These are phyloP conservation scores for Drosophila pachea DNA, from an alignment of 1,140 invertebrate genomes.

Conservation along the genomic window DNA sequence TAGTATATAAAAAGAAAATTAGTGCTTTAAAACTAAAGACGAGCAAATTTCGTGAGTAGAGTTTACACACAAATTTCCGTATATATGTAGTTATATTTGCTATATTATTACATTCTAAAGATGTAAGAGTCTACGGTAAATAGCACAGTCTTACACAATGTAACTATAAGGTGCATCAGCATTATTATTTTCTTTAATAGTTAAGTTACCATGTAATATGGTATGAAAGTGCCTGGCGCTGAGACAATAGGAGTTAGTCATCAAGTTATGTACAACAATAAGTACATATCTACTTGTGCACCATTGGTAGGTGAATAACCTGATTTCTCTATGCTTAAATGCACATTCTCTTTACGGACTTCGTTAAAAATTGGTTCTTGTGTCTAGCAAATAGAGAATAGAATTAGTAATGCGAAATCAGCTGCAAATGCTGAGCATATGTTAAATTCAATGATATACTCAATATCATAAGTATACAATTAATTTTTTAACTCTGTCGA, in stretches of 20 bases:
- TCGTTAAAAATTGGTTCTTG: background rate
- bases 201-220: background rate
- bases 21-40: background rate
- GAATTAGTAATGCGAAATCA: background rate
- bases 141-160: too few relatives aligned
- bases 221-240: background rate
- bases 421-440: background rate
- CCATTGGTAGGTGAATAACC: conserved; percentile 10
- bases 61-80: background rate
- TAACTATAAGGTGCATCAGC: background rate
- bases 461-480: background rate
- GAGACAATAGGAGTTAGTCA: conserved; percentile 12
- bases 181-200: background rate
- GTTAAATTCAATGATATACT: background rate
- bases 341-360: conserved; percentile 10
- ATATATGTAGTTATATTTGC: background rate
- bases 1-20: background rate
- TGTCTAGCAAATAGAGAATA: background rate
- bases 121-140: too few relatives aligned
- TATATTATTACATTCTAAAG: background rate
- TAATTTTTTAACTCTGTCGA: background rate
- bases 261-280: background rate
- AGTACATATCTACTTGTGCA: background rate
- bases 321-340: conserved; percentile 8
- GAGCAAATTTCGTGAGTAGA: background rate